A percentile compares a stretch with the other conserved stretches of the same genome.
phyloP scores from a whole-genome alignment of 2,888 invertebrate genomes.

The Chromoteleia sp. region DNA sequence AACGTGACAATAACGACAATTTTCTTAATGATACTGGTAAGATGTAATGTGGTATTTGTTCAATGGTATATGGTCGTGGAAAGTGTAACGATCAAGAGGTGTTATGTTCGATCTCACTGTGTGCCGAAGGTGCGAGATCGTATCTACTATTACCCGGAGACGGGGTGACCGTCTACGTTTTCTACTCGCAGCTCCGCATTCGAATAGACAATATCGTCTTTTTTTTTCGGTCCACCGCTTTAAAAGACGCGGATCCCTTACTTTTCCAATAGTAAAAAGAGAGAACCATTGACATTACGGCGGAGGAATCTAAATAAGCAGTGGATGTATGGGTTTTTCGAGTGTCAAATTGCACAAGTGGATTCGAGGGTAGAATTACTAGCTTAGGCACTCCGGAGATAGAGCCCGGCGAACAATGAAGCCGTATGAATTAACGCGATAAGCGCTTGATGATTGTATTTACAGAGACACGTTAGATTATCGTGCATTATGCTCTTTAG shows the following conservation, averaged over 20 bases:
- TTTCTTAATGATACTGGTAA: too few species aligned
- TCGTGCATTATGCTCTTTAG: constrained; percentile 58
- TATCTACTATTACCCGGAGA: constrained; percentile 65
- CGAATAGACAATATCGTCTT: constrained; percentile 51
- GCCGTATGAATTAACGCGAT: constrained; percentile 69
- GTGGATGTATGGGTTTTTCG: constrained; percentile 67
- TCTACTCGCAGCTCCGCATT: constrained; percentile 47
- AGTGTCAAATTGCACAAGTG: constrained; percentile 68
- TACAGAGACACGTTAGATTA: constrained; percentile 62
- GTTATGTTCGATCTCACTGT: constrained; percentile 64
- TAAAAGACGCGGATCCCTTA: constrained; percentile 47
- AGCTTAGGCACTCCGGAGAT: constrained; percentile 55
- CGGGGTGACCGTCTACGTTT: constrained; percentile 66
- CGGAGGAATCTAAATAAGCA: constrained; percentile 60
- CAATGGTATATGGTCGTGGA: too few species aligned
- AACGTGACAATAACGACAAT: too few species aligned
- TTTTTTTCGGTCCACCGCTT: constrained; percentile 21
- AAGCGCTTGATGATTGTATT: constrained; percentile 66
- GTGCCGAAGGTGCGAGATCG: constrained; percentile 51
- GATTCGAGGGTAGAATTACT: constrained; percentile 66
- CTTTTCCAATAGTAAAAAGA: constrained; percentile 54
- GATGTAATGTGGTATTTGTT: too few species aligned
- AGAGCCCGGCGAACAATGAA: constrained; percentile 64
- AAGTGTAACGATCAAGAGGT: constrained; percentile 61
- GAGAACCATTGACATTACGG: constrained; percentile 56